Evolutionary conservation across 1,140 invertebrate genomes (phyloP).

Genomic region (Ladona fulva): DNA sequence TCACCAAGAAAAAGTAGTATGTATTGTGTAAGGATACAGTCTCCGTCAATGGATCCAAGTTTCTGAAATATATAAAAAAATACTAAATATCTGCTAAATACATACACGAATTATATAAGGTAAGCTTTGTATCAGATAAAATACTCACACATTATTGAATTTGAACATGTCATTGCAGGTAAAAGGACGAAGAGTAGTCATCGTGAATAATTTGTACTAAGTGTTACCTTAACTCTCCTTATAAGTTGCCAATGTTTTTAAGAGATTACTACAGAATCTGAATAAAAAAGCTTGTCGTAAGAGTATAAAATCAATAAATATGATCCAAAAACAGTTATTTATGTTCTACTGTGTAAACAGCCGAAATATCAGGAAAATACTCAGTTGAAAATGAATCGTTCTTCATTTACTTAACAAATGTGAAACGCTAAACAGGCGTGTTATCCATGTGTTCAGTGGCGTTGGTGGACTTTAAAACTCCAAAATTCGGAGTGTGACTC

Average conservation of each 20-base stretch:
- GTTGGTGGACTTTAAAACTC: background rate
- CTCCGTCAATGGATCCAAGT: conserved; percentile 93
- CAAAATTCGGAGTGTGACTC: background rate
- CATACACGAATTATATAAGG: background rate
- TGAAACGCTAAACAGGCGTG: no score
- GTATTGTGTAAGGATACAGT: conserved; percentile 63
- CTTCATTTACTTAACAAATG: no score
- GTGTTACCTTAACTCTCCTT: no score
- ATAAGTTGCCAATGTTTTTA: no score
- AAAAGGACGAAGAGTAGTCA: conserved; percentile 90
- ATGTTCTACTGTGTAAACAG: no score
- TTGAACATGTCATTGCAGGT: conserved; percentile 90
- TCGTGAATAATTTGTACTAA: conserved; percentile 34
- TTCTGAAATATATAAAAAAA: conserved; percentile 51
- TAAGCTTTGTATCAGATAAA: background rate
- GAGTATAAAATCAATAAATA: no score
- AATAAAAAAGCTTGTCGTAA: no score
- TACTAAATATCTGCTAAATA: background rate
- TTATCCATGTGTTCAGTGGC: background rate
- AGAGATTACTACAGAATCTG: no score
- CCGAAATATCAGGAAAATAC: no score
- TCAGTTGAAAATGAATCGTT: no score
- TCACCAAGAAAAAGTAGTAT: conserved; percentile 17
- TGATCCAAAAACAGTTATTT: no score
- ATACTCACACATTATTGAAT: conserved; percentile 90